Conservation (phyloP, 1,140 invertebrate species). For the Armadillidium nasatum region DNA sequence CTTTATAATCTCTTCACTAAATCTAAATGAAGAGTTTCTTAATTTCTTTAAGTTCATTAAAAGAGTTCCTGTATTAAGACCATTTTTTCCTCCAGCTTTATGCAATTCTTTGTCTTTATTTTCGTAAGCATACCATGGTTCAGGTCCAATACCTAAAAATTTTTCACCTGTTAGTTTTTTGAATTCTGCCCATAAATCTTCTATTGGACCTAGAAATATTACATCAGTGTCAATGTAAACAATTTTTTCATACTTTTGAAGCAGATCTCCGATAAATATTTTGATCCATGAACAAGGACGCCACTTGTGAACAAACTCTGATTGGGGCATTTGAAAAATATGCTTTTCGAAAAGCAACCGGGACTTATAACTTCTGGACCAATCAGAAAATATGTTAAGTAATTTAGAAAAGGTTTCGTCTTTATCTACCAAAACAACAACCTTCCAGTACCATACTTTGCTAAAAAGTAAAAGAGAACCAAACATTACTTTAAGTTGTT, state of each 20-base stretch:
- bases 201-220: slow-evolving; percentile 36
- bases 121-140: slow-evolving; percentile 34
- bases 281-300: slow-evolving; percentile 38
- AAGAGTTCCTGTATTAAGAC: slow-evolving; percentile 37
- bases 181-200: slow-evolving; percentile 32
- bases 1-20: slow-evolving; percentile 30
- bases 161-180: slow-evolving; percentile 16
- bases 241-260: slow-evolving; percentile 27
- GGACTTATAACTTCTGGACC: background rate
- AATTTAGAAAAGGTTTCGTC: background rate
- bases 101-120: background rate
- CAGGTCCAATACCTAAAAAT: slow-evolving; percentile 27
- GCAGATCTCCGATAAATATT: slow-evolving; percentile 34
- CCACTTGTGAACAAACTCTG: slow-evolving; percentile 12
- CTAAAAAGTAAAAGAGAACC: slow-evolving; percentile 4
- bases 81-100: slow-evolving; percentile 27
- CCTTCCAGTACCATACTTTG: background rate
- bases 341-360: background rate
- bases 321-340: slow-evolving; percentile 7
- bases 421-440: background rate
- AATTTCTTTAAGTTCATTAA: slow-evolving; percentile 32
- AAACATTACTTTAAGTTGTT: slow-evolving; percentile 17
- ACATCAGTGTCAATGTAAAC: slow-evolving; percentile 39
- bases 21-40: slow-evolving; percentile 1
- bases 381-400: background rate